Base-by-base conservation (phyloP, 2,797 vertebrate species). In the Pangasius mekongensis region DNA sequence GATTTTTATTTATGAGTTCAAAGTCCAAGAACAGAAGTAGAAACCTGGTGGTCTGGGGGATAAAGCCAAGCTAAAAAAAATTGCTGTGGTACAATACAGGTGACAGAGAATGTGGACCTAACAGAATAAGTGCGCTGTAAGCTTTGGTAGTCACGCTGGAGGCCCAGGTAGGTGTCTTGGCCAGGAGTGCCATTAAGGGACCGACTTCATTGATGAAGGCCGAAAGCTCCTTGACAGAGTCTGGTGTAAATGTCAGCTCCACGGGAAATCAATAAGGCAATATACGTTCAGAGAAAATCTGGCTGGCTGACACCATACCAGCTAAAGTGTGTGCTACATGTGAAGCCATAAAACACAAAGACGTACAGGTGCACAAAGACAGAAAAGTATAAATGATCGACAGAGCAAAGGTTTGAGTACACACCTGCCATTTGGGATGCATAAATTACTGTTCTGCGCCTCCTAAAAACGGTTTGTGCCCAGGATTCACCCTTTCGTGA, bases 241-340 rank as follows among this genome's bases (percentile, higher is more conserved):
- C 85, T 87, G 92, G 91, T 90, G 92, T 94, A 96, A 95, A 96
- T 95, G 94, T 95, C 95, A 95, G 92, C 92, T 94, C 91, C 86
- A 92, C 86, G 83, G 86, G 84, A 94, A 96, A 96, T 96, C 95
- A 94, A 95, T 96, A 95, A 76, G 2, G 64, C 91, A 92, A 92
- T 86, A 87, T 92, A 92, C 92, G 93, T 90, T 92, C 88, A 90
- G 89, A 89, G 89, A 83, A 54, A 91, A 91, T 91, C 90, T 87
- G 90, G 93, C 89, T 90, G 91, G 73, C 93, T 90, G 90, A 86
- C 67, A 83, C 80, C 90, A 82, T 86, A 84, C 77, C 20, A 80
- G 5, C 89, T 90, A 84, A 87, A 80, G 56, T 67, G 62, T 33
- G 86, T 83, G 43, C 64, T 64, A 58, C 73, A 67, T 87, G 90